phyloP scores from a whole-genome alignment of 2,113 vertebrate genomes.

The Paramisgurnus dabryanus region DNA sequence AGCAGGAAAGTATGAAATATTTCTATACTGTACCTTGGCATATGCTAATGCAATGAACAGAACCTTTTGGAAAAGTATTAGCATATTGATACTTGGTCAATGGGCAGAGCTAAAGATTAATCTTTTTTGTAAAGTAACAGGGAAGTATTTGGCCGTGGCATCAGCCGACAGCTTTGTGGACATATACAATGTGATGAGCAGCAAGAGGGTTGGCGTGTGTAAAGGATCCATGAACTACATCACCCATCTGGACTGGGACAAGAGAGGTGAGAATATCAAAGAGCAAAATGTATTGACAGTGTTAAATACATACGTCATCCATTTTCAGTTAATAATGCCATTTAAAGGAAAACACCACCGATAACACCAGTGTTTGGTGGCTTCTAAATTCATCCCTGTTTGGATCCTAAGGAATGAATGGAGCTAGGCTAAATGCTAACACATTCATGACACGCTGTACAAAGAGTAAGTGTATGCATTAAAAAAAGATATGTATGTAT shows the following conservation, averaged over 20 bases:
- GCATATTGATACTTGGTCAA: neutral
- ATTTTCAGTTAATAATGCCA: too few relatives aligned
- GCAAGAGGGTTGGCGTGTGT: conserved; percentile 95
- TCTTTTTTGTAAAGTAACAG: conserved; percentile 76
- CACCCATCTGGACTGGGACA: conserved; percentile 95
- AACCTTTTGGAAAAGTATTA: neutral
- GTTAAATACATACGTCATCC: too few relatives aligned
- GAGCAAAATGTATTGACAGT: neutral
- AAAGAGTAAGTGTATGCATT: too few relatives aligned
- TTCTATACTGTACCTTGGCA: neutral
- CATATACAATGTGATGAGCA: conserved; percentile 96
- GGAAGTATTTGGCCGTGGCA: conserved; percentile 95
- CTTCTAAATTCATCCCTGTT: too few relatives aligned
- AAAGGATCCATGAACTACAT: conserved; percentile 93
- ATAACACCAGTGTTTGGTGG: too few relatives aligned
- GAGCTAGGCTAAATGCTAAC: too few relatives aligned
- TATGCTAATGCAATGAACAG: conserved; percentile 23
- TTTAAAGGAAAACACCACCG: too few relatives aligned
- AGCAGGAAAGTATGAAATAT: neutral
- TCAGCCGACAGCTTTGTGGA: conserved; percentile 95
- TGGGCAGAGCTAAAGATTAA: neutral
- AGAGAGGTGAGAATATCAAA: conserved; percentile 76
- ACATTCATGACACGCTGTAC: too few relatives aligned
- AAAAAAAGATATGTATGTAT: too few relatives aligned
- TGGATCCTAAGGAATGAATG: too few relatives aligned